Percentiles rank a stretch among this genome's conserved stretches.
Conservation (phyloP, 2,113 vertebrate species). For the Peromyscus californicus region DNA sequence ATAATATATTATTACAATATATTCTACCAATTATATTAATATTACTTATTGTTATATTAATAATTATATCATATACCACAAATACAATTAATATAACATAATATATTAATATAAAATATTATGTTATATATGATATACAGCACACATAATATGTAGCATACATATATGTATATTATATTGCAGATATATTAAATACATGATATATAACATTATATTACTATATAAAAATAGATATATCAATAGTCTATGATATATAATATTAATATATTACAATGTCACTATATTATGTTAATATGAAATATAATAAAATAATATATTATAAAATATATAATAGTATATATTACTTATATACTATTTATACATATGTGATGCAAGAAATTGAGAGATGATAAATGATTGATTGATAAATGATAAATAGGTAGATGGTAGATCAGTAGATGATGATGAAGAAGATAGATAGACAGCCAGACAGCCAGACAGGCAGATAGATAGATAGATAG, state of each 20-base stretch:
- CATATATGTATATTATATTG: too few species aligned
- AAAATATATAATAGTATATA: background rate
- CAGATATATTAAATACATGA: too few species aligned
- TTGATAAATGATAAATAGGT: background rate
- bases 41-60: background rate
- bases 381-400: background rate
- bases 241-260: background rate
- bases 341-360: background rate
- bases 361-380: background rate
- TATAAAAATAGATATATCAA: background rate
- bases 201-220: background rate
- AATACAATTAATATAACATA: background rate
- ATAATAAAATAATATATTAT: background rate
- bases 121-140: background rate
- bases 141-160: background rate
- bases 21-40: background rate
- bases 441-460: background rate
- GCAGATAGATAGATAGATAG: background rate
- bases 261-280: background rate
- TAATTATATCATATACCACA: background rate
- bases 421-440: background rate
- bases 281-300: background rate
- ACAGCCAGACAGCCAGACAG: background rate
- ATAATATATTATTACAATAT: background rate
- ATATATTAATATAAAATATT: background rate